Conservation (phyloP, 2,888 invertebrate species). For the Microctonus hyperodae region DNA sequence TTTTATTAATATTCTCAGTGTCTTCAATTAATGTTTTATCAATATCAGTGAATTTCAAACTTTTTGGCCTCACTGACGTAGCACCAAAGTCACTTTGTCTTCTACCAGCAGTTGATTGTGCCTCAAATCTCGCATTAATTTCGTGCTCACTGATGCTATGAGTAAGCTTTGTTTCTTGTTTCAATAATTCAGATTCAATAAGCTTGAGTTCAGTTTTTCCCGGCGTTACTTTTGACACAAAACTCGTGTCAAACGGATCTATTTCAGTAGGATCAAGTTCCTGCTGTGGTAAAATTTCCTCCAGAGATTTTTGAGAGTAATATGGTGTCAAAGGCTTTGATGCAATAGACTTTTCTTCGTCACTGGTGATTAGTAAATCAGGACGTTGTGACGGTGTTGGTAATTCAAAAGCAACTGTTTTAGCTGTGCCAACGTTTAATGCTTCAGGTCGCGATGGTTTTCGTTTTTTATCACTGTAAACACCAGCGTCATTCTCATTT, state of each 20-base stretch:
- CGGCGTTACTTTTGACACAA: slow-evolving; percentile 66
- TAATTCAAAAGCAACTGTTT: slow-evolving; percentile 69
- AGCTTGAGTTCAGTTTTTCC: slow-evolving; percentile 68
- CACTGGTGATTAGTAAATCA: slow-evolving; percentile 67
- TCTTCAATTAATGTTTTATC: slow-evolving; percentile 40
- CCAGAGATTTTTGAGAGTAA: slow-evolving; percentile 69
- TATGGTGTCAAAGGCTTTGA: slow-evolving; percentile 83
- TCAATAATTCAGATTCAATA: slow-evolving; percentile 66
- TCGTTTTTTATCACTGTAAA: slow-evolving; percentile 27
- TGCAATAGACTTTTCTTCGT: slow-evolving; percentile 68
- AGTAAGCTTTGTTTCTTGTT: slow-evolving; percentile 42
- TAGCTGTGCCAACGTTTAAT: slow-evolving; percentile 58
- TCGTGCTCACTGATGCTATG: slow-evolving; percentile 73
- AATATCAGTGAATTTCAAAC: slow-evolving; percentile 36
- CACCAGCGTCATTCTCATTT: background rate
- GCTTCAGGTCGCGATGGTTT: slow-evolving; percentile 73
- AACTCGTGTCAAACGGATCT: slow-evolving; percentile 76
- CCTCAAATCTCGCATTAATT: slow-evolving; percentile 66
- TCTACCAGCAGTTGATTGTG: slow-evolving; percentile 57
- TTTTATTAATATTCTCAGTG: slow-evolving; percentile 29
- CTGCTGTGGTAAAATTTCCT: slow-evolving; percentile 68
- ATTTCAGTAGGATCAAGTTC: slow-evolving; percentile 62
- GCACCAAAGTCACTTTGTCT: slow-evolving; percentile 65
- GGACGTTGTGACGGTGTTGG: slow-evolving; percentile 64
- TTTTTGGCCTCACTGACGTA: slow-evolving; percentile 38